Conservation (phyloP, 2,888 invertebrate genomes). For the Tribolium freemani region DNA sequence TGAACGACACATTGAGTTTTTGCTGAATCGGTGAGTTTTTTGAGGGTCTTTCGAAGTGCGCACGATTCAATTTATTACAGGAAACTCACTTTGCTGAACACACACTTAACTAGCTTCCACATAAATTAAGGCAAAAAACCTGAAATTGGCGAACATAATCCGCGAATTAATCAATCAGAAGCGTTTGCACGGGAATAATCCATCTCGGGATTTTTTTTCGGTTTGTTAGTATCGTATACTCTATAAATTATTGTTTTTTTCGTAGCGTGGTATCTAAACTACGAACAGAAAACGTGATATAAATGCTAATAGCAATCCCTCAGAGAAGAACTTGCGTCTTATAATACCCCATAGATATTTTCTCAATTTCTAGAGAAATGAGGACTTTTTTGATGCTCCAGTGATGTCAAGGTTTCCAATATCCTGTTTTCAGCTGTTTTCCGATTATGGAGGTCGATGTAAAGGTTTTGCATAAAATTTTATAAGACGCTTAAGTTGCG, state of each 20-base stretch:
- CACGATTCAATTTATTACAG: slow-evolving; percentile 32
- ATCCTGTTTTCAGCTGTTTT: not conserved
- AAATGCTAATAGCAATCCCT: not conserved
- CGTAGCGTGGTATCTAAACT: not conserved
- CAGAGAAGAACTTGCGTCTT: too few relatives aligned
- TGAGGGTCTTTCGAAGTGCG: not conserved
- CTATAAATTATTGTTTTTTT: not conserved
- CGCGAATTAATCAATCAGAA: slow-evolving; percentile 22
- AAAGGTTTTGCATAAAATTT: not conserved
- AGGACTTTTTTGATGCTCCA: too few relatives aligned
- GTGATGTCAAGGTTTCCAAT: not conserved
- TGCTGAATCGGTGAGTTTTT: slow-evolving; percentile 22
- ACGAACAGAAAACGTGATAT: not conserved
- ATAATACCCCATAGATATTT: too few relatives aligned
- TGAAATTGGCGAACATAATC: slow-evolving; percentile 17
- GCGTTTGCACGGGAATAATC: not conserved
- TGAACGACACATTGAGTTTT: slow-evolving; percentile 25
- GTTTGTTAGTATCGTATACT: not conserved
- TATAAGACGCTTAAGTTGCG: not conserved
- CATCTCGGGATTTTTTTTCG: not conserved
- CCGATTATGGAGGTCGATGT: not conserved
- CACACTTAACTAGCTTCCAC: slow-evolving; percentile 30
- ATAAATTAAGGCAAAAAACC: slow-evolving; percentile 22
- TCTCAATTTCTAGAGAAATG: not conserved
- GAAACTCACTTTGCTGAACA: slow-evolving; percentile 33